A percentile compares a stretch with the other conserved stretches of the same genome.
Conservation (phyloP, 2,113 vertebrate genomes). For the Paramisgurnus dabryanus region DNA sequence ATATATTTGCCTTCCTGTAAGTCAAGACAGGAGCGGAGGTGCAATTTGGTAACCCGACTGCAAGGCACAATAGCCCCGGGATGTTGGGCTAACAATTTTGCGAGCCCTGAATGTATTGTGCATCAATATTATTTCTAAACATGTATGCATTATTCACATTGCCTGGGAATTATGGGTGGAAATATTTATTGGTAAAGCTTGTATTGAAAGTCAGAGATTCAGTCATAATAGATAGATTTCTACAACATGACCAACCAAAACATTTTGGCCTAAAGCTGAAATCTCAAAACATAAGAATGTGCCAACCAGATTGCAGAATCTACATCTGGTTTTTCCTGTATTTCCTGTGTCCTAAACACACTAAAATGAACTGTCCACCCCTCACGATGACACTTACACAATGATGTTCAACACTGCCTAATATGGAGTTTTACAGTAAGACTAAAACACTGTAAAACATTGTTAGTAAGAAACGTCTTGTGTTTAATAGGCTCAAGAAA, state of each 20-base stretch:
- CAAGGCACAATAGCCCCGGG: no score
- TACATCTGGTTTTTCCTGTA: constrained; percentile 10
- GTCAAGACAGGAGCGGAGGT: no score
- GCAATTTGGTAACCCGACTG: no score
- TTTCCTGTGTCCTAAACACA: background rate
- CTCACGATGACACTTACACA: background rate
- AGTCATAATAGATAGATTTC: no score
- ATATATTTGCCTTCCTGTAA: no score
- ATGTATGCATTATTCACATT: background rate
- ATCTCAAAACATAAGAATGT: background rate
- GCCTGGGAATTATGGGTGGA: background rate
- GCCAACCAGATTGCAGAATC: background rate
- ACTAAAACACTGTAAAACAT: background rate
- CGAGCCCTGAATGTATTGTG: no score
- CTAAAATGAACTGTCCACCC: background rate
- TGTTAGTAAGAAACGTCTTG: background rate
- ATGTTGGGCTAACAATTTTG: no score
- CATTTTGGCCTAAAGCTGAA: no score
- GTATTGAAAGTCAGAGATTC: background rate
- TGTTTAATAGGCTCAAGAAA: background rate
- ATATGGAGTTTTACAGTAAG: constrained; percentile 20
- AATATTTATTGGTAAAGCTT: background rate
- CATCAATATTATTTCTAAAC: no score
- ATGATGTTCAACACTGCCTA: constrained; percentile 6
- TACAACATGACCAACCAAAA: no score